These are phyloP conservation scores for Muscina levida DNA, from an alignment of 2,888 invertebrate genomes.

Conservation along the genomic window DNA sequence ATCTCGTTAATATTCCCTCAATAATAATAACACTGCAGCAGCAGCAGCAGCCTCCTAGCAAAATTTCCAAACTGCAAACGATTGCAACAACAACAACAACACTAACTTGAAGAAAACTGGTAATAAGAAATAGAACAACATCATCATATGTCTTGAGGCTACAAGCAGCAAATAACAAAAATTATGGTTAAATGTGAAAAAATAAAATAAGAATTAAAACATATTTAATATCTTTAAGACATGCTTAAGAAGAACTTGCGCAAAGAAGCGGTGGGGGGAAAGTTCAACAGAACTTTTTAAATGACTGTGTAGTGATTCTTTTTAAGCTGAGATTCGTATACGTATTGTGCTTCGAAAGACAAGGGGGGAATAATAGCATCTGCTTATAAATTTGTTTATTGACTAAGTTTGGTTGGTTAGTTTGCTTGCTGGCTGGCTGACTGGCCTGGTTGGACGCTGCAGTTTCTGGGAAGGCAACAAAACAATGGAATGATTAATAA, in stretches of 20 bases:
- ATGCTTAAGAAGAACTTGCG: conserved; percentile 14
- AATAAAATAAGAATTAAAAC: conserved; percentile 53
- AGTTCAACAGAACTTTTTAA: neutral
- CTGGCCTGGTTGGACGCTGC: neutral
- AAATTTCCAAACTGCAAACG: conserved; percentile 50
- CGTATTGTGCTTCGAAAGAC: neutral
- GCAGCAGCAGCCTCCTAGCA: neutral
- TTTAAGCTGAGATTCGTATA: neutral
- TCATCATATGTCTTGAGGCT: conserved; percentile 60
- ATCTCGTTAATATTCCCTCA: conserved; percentile 31
- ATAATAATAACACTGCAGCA: conserved; percentile 17
- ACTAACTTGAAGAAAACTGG: conserved; percentile 29
- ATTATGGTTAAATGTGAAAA: conserved; percentile 7
- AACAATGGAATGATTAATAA: conserved; percentile 26
- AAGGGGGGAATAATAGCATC: neutral
- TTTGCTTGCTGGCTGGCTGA: neutral
- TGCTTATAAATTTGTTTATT: conserved; percentile 28
- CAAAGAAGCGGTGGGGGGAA: neutral
- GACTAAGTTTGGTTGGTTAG: neutral
- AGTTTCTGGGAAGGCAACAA: neutral
- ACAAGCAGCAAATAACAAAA: conserved; percentile 9
- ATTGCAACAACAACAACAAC: conserved; percentile 48
- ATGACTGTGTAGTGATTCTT: conserved; percentile 1
- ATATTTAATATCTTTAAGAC: conserved; percentile 53
- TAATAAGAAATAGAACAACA: conserved; percentile 57